phyloP scores from a whole-genome alignment of 2,797 vertebrate genomes.

The Iguana delicatissima region DNA sequence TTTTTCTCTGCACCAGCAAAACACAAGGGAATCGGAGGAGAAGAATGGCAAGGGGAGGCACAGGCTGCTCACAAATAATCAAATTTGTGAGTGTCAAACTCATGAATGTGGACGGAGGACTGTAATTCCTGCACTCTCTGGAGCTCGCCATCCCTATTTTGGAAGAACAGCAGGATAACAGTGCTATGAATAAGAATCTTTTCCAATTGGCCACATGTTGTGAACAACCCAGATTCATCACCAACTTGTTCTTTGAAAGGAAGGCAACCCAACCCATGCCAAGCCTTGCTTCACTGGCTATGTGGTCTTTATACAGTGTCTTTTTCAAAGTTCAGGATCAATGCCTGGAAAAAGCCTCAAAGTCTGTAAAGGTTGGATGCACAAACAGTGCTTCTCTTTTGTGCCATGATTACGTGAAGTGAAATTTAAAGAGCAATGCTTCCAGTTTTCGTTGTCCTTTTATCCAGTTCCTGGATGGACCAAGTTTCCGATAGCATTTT shows the following conservation, averaged over 20 bases:
- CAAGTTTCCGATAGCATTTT: not conserved
- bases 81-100: too few relatives aligned
- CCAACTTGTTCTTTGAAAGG: not conserved
- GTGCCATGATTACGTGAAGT: not conserved
- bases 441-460: not conserved
- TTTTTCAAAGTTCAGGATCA: conserved; percentile 7
- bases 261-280: not conserved
- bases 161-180: not conserved
- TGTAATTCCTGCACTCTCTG: too few relatives aligned
- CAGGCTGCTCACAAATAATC: too few relatives aligned
- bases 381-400: not conserved
- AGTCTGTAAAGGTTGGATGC: not conserved
- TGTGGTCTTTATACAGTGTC: not conserved
- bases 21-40: too few relatives aligned
- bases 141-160: not conserved
- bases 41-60: too few relatives aligned
- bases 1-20: too few relatives aligned
- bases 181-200: not conserved
- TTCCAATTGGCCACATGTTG: not conserved
- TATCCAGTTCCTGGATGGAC: not conserved
- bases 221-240: not conserved
- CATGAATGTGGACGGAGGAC: too few relatives aligned
- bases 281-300: not conserved
- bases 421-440: not conserved
- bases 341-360: conserved; percentile 18